Conservation (phyloP, 2,113 vertebrate species). For the Scomber scombrus region DNA sequence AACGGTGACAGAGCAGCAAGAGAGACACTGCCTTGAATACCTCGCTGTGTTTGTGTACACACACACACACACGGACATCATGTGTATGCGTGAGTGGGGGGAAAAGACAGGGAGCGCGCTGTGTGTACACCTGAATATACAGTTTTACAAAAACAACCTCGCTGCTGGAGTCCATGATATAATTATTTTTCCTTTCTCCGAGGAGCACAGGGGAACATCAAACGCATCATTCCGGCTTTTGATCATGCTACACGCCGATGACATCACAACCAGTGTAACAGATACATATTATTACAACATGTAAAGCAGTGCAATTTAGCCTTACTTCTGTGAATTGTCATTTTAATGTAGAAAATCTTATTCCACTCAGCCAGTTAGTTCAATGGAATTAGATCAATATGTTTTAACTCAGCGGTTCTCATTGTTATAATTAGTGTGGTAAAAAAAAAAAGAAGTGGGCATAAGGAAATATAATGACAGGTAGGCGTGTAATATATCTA, state of each 20-base stretch:
- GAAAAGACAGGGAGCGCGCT: background rate
- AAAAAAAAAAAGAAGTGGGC: slow-evolving; percentile 21
- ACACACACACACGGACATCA: background rate
- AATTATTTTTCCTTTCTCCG: slow-evolving; percentile 26
- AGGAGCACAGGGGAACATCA: slow-evolving; percentile 50
- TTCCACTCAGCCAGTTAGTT: background rate
- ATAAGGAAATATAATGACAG: slow-evolving; percentile 46
- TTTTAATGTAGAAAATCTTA: slow-evolving; percentile 1
- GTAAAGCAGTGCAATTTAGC: slow-evolving; percentile 16
- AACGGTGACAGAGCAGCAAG: slow-evolving; percentile 25
- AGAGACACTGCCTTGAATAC: slow-evolving; percentile 45
- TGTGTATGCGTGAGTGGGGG: background rate
- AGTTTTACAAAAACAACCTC: slow-evolving; percentile 36
- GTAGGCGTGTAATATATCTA: slow-evolving; percentile 46
- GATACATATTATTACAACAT: slow-evolving; percentile 44
- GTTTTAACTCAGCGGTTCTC: slow-evolving; percentile 16
- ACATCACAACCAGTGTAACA: slow-evolving; percentile 34
- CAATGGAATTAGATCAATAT: slow-evolving; percentile 4
- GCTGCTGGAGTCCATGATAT: slow-evolving; percentile 32
- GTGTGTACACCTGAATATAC: slow-evolving; percentile 60
- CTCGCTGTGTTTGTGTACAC: slow-evolving; percentile 42
- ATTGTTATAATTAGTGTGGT: slow-evolving; percentile 47
- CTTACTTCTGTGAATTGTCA: background rate
- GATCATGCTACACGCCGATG: slow-evolving; percentile 49
- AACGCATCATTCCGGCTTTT: slow-evolving; percentile 62